These are phyloP conservation scores for Erebia epiphron DNA, from an alignment of 2,888 invertebrate genomes.

Conservation along the genomic window DNA sequence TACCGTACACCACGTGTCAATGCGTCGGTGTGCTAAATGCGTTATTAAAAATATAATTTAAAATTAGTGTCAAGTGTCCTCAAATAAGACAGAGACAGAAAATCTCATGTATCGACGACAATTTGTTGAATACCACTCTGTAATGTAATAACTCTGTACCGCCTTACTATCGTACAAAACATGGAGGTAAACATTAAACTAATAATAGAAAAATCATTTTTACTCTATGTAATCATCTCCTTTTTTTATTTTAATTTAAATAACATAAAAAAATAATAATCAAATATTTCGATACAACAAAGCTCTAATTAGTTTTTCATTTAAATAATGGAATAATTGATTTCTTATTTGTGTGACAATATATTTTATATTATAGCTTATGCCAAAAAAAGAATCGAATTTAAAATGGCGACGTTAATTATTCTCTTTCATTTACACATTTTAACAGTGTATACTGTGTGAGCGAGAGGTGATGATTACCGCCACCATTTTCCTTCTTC, in stretches of 20 bases:
- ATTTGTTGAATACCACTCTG: constrained; percentile 13
- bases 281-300: constrained; percentile 77
- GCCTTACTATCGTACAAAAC: constrained; percentile 67
- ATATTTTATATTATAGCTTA: neutral
- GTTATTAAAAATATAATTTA: neutral
- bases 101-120: neutral
- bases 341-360: constrained; percentile 60
- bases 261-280: constrained; percentile 77
- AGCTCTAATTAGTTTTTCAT: constrained; percentile 61
- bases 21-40: neutral
- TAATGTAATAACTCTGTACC: constrained; percentile 39
- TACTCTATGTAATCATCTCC: constrained; percentile 73
- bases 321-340: constrained; percentile 81
- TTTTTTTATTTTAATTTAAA: constrained; percentile 59
- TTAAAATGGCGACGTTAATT: no score
- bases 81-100: neutral
- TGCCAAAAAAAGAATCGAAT: no score
- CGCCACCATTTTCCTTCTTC: no score
- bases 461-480: no score
- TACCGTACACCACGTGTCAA: no score
- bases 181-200: constrained; percentile 73
- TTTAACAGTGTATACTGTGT: no score
- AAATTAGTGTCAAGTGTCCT: no score
- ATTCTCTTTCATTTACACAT: no score
- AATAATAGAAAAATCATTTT: constrained; percentile 62